Evolutionary conservation across 1,140 invertebrate genomes (phyloP).

Genomic region (Trichoplusia ni): DNA sequence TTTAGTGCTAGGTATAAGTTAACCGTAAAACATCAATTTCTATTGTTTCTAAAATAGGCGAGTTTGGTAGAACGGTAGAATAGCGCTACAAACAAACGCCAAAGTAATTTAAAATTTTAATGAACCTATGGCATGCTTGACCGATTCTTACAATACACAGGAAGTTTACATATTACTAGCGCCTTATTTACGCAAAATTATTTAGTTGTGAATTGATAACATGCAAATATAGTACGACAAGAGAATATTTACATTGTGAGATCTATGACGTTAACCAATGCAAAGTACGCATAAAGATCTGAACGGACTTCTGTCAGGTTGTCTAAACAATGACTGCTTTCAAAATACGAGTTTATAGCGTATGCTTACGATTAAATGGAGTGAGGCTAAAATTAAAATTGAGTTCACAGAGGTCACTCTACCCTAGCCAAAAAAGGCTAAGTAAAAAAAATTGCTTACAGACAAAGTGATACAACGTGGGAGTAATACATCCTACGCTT

Average conservation of each 20-base stretch:
- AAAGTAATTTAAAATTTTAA: constrained; percentile 53
- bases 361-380: not conserved
- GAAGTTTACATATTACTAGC: constrained; percentile 28
- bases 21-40: not conserved
- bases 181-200: constrained; percentile 11
- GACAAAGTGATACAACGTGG: no score
- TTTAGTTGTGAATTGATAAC: constrained; percentile 2
- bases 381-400: constrained; percentile 6
- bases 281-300: constrained; percentile 4
- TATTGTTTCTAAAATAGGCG: no score
- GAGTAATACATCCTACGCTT: no score
- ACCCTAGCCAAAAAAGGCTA: not conserved
- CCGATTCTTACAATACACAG: constrained; percentile 39
- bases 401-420: constrained; percentile 2
- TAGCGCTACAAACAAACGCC: constrained; percentile 2
- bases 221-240: not conserved
- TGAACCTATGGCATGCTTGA: constrained; percentile 45
- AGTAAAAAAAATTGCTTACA: no score
- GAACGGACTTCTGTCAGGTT: not conserved
- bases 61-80: no score
- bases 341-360: not conserved
- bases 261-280: constrained; percentile 14
- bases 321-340: not conserved
- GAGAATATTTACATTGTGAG: constrained; percentile 3
- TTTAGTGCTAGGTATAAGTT: not conserved